Evolutionary conservation across 2,113 vertebrate genomes (phyloP), one percentile per base, ranked within the genome.

Genomic region (Crotophaga sulcirostris): DNA sequence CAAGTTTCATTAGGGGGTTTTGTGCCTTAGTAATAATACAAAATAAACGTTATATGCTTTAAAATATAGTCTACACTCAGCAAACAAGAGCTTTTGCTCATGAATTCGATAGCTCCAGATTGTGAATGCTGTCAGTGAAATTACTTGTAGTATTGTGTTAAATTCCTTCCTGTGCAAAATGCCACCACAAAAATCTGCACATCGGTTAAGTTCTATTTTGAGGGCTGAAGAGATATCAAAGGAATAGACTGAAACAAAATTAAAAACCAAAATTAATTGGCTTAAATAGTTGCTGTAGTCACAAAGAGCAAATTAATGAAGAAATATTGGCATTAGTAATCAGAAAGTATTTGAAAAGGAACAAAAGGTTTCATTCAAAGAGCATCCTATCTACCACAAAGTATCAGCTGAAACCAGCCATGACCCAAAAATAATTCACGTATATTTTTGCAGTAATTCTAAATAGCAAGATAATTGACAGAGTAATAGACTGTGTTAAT

Each of bases 141-240:
- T 84, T 87, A 68, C 49, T 79, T 26, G 28, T 66, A 73, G 64
- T 73, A 60, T 54, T 84, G 28, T 77, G n/a, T 77, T 51, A 88
- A 95, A 84, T 92, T 94, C 33, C 38, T 92, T 76, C 42, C 34
- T 33, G 31, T 75, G n/a, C 87, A 75, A 89, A 94, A 79, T n/a
- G 13, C 36, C 36, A 64, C 17, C 17, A 62, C 10, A 47, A 82
- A 79, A 52, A 51, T 68, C 45, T 80, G 26, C 73, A 51, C n/a
- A 52, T 55, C 6, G 26, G 10, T 76, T 45, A 91, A 62, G 18
- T 51, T 4, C 45, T 90, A 11, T 70, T 90, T 85, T 70, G 34
- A 85, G 29, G 26, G 24, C 42, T 86, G 33, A 84, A 90, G 45
- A 26, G 20, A 77, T 93, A 26, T 45, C 47, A 86, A 93, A 93